phyloP scores from a whole-genome alignment of 2,888 invertebrate species.

The Stenchaetothrips biformis region DNA sequence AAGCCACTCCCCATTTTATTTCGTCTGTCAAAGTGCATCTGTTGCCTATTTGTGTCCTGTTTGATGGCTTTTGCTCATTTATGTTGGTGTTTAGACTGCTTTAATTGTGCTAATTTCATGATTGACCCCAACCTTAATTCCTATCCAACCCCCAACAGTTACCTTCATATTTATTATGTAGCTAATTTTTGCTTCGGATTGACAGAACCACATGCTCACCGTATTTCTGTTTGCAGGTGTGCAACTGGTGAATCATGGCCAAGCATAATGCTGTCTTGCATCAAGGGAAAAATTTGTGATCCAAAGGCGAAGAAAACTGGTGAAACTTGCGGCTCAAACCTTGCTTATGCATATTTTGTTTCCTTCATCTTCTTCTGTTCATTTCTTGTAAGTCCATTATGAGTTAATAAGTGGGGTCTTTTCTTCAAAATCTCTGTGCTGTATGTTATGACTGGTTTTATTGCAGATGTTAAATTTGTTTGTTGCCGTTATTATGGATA shows the following conservation, averaged over 20 bases:
- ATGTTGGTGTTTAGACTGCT: conserved; percentile 2
- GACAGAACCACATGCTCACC: background rate
- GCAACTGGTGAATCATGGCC: conserved; percentile 99
- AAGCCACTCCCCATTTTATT: no score
- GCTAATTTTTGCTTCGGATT: background rate
- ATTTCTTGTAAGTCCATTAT: conserved; percentile 75
- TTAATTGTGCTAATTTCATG: background rate
- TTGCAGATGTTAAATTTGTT: conserved; percentile 96
- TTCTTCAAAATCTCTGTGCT: background rate
- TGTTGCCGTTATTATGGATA: conserved; percentile 99
- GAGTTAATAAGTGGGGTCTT: conserved; percentile 27
- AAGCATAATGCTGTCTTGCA: conserved; percentile 97
- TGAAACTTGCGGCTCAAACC: conserved; percentile 81
- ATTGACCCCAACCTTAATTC: background rate
- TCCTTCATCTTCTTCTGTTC: conserved; percentile 99
- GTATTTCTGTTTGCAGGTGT: conserved; percentile 64
- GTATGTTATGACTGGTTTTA: conserved; percentile 27
- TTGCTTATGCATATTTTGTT: conserved; percentile 97
- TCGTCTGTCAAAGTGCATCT: no score
- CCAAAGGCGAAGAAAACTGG: conserved; percentile 63
- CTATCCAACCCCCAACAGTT: background rate
- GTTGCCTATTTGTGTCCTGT: background rate
- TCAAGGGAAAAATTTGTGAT: conserved; percentile 86
- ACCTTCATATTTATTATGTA: background rate
- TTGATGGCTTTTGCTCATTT: background rate